Percentiles rank a stretch among this genome's conserved stretches.
Evolutionary conservation across 2,888 invertebrate species (phyloP).

Genomic region (Chloromyia formosa): DNA sequence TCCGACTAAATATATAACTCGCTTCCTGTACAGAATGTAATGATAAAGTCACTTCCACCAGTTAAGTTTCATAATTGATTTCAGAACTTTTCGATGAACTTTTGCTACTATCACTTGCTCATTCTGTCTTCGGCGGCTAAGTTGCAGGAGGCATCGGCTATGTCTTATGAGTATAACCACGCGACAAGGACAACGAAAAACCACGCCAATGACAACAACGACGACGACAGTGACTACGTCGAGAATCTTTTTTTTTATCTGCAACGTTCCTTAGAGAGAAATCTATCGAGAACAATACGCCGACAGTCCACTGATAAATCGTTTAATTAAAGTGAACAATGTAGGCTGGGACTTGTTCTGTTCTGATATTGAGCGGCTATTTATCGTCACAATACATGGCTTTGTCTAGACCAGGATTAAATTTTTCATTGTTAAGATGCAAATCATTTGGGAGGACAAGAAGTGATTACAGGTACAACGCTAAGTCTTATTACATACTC

Average conservation of each 20-base stretch:
- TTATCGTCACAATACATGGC: not conserved
- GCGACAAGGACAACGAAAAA: too few species aligned
- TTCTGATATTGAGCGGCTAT: slow-evolving; percentile 3
- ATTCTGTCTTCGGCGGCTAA: not conserved
- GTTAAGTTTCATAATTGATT: slow-evolving; percentile 43
- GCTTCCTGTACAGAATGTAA: slow-evolving; percentile 11
- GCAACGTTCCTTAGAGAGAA: not conserved
- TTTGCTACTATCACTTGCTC: slow-evolving; percentile 27
- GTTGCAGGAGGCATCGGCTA: slow-evolving; percentile 2
- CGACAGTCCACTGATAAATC: slow-evolving; percentile 40
- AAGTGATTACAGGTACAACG: slow-evolving; percentile 1
- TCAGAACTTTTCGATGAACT: slow-evolving; percentile 39
- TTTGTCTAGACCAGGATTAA: slow-evolving; percentile 9
- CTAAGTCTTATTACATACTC: too few species aligned
- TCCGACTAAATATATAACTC: not conserved
- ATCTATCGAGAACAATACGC: slow-evolving; percentile 38
- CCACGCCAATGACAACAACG: not conserved
- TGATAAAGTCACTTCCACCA: slow-evolving; percentile 42
- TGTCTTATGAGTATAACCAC: slow-evolving; percentile 12
- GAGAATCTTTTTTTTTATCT: too few species aligned
- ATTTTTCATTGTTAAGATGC: slow-evolving; percentile 21
- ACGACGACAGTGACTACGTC: slow-evolving; percentile 27
- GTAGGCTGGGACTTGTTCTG: slow-evolving; percentile 5
- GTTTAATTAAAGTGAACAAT: slow-evolving; percentile 43
- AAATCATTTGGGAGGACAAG: slow-evolving; percentile 12